These are phyloP conservation scores for Ciconia nigra DNA, from an alignment of 2,797 vertebrate genomes.

Conservation along the genomic window DNA sequence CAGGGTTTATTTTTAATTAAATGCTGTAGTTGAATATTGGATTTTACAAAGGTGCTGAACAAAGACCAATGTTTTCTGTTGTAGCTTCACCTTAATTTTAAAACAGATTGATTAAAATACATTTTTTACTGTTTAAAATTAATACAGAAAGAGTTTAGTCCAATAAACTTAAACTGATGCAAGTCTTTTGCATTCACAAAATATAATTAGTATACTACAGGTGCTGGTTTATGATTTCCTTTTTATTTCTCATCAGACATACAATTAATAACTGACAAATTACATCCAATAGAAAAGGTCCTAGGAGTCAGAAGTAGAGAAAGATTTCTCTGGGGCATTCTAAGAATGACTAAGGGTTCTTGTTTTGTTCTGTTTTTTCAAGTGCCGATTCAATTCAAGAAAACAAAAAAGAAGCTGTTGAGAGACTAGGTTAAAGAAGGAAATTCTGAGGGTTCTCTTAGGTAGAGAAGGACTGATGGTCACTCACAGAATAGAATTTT, in stretches of 20 bases:
- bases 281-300: background rate
- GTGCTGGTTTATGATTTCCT: background rate
- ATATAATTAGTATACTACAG: background rate
- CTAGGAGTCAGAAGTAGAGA: background rate
- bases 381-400: background rate
- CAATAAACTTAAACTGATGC: background rate
- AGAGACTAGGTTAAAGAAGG: background rate
- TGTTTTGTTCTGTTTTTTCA: background rate
- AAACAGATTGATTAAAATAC: background rate
- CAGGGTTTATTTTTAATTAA: constrained; percentile 15
- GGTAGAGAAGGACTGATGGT: background rate
- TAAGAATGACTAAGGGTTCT: background rate
- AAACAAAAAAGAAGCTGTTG: background rate
- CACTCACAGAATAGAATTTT: background rate
- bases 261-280: background rate
- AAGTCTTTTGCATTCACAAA: background rate
- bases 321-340: background rate
- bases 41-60: background rate
- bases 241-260: background rate
- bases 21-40: background rate
- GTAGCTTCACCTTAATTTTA: background rate
- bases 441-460: background rate
- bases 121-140: background rate
- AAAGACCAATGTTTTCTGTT: background rate
- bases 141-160: background rate